phyloP scores from a whole-genome alignment of 2,113 vertebrate species.

The Chascanopsetta lugubris region DNA sequence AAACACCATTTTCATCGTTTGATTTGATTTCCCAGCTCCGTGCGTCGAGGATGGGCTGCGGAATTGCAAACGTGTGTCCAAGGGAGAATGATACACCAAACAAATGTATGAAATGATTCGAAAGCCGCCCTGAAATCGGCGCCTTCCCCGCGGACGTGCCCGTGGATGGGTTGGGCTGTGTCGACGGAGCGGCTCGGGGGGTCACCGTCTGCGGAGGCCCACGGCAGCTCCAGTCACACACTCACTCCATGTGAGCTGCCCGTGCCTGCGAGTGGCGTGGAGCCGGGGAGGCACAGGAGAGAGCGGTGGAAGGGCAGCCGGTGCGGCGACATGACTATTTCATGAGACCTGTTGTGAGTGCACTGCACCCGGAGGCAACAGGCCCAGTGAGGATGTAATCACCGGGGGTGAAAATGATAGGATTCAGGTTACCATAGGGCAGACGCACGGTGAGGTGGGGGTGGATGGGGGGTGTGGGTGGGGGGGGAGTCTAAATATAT shows the following conservation, averaged over 20 bases:
- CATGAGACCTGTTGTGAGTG: constrained; percentile 66
- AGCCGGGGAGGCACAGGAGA: constrained; percentile 41
- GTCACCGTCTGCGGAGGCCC: not conserved
- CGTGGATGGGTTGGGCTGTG: not conserved
- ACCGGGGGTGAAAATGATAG: constrained; percentile 44
- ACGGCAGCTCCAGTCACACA: constrained; percentile 56
- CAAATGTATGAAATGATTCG: not conserved
- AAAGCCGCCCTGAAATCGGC: too few species aligned
- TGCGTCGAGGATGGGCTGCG: too few species aligned
- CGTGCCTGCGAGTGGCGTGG: constrained; percentile 29
- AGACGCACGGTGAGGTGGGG: too few species aligned
- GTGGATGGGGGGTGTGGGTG: too few species aligned
- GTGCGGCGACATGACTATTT: constrained; percentile 71
- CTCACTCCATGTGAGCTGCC: constrained; percentile 58
- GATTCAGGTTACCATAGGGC: constrained; percentile 44
- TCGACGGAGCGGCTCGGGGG: constrained; percentile 1
- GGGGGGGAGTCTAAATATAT: constrained; percentile 34
- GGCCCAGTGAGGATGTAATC: constrained; percentile 18
- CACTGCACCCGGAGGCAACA: constrained; percentile 42
- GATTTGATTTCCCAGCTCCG: too few species aligned
- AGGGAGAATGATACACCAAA: too few species aligned
- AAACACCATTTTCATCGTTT: too few species aligned
- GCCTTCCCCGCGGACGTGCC: too few species aligned
- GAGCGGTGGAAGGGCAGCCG: constrained; percentile 46
- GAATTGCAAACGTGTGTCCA: too few species aligned